Evolutionary conservation across 2,888 invertebrate genomes (phyloP), one percentile per base, ranked within the genome.

Genomic region (Theretra japonica): DNA sequence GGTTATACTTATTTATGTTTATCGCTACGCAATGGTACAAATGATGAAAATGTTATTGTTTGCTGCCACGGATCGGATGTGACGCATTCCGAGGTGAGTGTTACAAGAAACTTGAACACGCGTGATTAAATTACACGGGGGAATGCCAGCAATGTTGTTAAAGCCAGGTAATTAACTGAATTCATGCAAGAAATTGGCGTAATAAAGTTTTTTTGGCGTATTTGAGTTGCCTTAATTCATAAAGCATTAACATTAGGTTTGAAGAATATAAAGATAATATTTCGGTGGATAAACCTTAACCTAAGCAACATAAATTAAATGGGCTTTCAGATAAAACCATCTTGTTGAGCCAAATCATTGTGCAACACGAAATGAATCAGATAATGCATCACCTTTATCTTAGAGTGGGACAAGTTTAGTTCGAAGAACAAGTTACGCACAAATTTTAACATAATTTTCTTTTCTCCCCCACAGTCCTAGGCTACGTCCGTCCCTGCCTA

Each of bases 401-500:
- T n/a, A n/a, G n/a, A n/a, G n/a, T n/a, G n/a, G n/a, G n/a, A n/a
- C n/a, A n/a, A n/a, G n/a, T n/a, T n/a, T n/a, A 28, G 28, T 2
- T 11, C 11, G 1, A 11, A 41, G 41, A 41, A n/a, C 57, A 7
- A 57, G 11, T 11, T 5, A 8, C 23, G 3, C n/a, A 57, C 5
- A 19, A 4, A 19, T 53, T 53, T 7, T 19, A n/a, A 5, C 21
- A 56, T n/a, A 6, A 23, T 4, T 25, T 25, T 7, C 11, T n/a
- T 68, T 68, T 19, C 7, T 8, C 11, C 11, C 23, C 6, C 30
- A 17, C 87, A 94, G 94, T 89, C 41, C 81, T 84, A 17, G 90
- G 93, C 69, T 94, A 92, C 85, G 86, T 83, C 17, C 89, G 94
- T 0, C 88, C 87, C 0, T 82, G 85, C 62, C 73, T 83, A 0